Evolutionary conservation across 2,113 vertebrate species (phyloP).

Genomic region (Clarias gariepinus): DNA sequence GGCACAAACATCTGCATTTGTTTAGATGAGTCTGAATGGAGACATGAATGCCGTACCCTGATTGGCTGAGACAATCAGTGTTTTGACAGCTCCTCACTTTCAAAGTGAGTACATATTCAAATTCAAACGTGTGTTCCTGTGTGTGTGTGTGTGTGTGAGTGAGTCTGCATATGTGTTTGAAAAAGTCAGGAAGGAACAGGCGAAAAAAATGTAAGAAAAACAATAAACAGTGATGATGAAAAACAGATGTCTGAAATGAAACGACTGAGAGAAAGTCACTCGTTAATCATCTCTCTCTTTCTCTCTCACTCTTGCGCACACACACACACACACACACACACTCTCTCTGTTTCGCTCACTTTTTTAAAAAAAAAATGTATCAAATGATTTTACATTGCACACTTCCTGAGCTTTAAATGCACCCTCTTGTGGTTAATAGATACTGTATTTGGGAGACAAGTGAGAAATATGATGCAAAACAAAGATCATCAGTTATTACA

Average conservation of each 20-base stretch:
- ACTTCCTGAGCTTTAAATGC: too few species aligned
- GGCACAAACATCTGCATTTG: conserved; percentile 5
- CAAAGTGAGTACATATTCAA: conserved; percentile 28
- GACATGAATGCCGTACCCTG: neutral
- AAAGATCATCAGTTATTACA: too few species aligned
- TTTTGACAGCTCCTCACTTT: conserved; percentile 36
- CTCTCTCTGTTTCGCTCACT: conserved; percentile 15
- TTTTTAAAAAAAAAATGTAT: neutral
- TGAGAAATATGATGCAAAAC: too few species aligned
- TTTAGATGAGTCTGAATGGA: conserved; percentile 28
- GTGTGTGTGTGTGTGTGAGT: neutral
- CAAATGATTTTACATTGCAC: too few species aligned
- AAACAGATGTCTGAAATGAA: conserved; percentile 29
- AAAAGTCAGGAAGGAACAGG: neutral
- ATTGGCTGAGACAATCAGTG: conserved; percentile 28
- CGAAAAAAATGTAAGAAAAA: conserved; percentile 20
- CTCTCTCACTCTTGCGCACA: conserved; percentile 20
- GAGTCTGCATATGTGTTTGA: neutral
- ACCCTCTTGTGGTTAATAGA: too few species aligned
- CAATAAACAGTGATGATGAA: conserved; percentile 7
- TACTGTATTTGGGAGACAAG: too few species aligned
- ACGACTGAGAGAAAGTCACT: conserved; percentile 14
- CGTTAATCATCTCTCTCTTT: conserved; percentile 32
- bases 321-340: conserved; percentile 6
- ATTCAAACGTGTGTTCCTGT: neutral